Evolutionary conservation across 2,888 invertebrate genomes (phyloP).

Genomic region (Temnothorax ravouxi): DNA sequence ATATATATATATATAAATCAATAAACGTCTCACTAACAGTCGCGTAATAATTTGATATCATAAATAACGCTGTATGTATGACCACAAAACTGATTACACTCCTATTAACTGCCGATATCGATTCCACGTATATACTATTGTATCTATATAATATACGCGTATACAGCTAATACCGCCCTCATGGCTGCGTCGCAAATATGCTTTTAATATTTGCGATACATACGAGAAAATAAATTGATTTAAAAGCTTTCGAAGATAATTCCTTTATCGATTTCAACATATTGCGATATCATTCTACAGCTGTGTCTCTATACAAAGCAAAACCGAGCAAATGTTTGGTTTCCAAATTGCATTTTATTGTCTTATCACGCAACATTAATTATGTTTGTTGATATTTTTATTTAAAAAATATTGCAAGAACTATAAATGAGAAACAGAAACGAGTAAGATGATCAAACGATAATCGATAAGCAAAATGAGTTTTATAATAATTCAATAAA

Average conservation of each 20-base stretch:
- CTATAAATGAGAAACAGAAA: neutral
- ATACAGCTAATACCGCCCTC: constrained; percentile 23
- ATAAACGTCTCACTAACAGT: constrained; percentile 51
- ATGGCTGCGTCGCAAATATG: constrained; percentile 36
- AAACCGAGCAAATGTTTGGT: constrained; percentile 23
- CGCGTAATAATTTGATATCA: constrained; percentile 49
- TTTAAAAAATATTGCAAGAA: neutral
- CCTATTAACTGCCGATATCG: constrained; percentile 55
- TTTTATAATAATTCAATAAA: neutral
- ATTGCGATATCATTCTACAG: constrained; percentile 22
- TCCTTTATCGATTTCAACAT: constrained; percentile 45
- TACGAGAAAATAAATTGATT: constrained; percentile 52
- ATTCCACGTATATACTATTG: constrained; percentile 49
- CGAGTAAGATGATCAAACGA: neutral
- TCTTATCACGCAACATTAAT: neutral
- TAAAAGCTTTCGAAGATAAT: constrained; percentile 53
- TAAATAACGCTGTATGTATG: constrained; percentile 39
- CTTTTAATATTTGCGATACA: constrained; percentile 54
- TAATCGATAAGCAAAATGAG: neutral
- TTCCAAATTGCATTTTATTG: constrained; percentile 21
- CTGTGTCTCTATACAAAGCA: neutral
- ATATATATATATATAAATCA: neutral
- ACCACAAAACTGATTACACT: constrained; percentile 63
- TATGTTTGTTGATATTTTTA: neutral
- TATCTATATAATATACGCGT: neutral